A percentile compares a stretch with the other conserved stretches of the same genome.
phyloP scores from a whole-genome alignment of 2,113 vertebrate genomes.

The Parus major region DNA sequence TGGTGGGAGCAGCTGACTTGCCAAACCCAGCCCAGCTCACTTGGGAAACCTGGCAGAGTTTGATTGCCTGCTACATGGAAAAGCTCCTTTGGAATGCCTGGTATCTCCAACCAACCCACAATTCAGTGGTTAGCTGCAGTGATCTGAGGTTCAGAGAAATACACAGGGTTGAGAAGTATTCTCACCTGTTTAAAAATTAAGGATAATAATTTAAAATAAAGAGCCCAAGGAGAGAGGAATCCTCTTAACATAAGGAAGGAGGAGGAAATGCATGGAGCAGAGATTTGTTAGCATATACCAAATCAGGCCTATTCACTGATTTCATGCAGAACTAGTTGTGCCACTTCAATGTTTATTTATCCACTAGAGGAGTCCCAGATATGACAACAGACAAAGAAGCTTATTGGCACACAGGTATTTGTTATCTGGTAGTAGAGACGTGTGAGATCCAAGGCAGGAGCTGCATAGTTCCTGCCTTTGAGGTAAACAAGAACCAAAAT shows the following conservation, averaged over 20 bases:
- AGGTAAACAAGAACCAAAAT: neutral
- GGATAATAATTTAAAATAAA: neutral
- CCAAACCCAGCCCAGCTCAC: neutral
- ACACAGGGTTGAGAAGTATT: neutral
- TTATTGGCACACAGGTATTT: neutral
- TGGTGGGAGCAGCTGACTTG: slow-evolving; percentile 22
- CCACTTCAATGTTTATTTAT: slow-evolving; percentile 35
- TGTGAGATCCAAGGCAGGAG: neutral
- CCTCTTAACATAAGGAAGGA: neutral
- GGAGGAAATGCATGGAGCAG: neutral
- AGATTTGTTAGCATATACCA: neutral
- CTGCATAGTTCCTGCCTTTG: neutral
- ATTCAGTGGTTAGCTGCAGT: neutral
- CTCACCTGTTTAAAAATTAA: neutral
- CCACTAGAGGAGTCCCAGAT: neutral
- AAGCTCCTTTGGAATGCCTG: slow-evolving; percentile 26
- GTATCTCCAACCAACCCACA: neutral
- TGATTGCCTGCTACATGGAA: neutral
- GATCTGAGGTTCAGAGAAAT: neutral
- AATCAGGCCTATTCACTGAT: neutral
- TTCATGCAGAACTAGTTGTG: slow-evolving; percentile 17
- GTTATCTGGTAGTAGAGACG: neutral
- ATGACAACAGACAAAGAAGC: neutral
- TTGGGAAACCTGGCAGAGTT: neutral
- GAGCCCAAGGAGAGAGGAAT: neutral